Conservation (phyloP, 2,113 vertebrate species). For the Neolamprologus fasciatus region DNA sequence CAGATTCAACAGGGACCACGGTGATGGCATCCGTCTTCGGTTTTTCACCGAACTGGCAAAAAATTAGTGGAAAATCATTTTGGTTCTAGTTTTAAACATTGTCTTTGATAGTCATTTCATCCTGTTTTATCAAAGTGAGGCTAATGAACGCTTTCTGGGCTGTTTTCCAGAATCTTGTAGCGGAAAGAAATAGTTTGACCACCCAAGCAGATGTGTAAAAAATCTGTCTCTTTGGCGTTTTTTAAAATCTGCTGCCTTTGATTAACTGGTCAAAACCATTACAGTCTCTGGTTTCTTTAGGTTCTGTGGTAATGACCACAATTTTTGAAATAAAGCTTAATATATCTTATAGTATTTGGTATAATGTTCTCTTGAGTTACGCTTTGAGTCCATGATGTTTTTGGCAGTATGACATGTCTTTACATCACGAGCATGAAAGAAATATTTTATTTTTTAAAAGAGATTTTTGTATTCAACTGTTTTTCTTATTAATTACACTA, state of each 20-base stretch:
- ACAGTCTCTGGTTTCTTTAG: neutral
- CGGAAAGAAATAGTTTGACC: neutral
- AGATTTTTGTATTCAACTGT: neutral
- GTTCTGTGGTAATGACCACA: neutral
- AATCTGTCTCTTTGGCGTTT: neutral
- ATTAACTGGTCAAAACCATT: neutral
- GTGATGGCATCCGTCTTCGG: conserved; percentile 13
- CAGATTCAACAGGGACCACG: conserved; percentile 11
- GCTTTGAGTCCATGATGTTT: neutral
- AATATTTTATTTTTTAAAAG: neutral
- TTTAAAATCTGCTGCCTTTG: neutral
- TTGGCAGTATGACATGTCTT: neutral
- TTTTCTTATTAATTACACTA: neutral
- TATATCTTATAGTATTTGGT: neutral
- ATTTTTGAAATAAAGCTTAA: neutral
- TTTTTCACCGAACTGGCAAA: neutral
- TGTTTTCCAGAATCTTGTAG: neutral
- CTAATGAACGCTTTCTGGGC: neutral
- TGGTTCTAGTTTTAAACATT: neutral
- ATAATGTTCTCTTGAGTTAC: neutral
- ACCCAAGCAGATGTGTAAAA: neutral
- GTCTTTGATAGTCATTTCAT: neutral
- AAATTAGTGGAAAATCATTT: neutral
- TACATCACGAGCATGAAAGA: neutral
- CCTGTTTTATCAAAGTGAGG: neutral